These are phyloP conservation scores for Dermochelys coriacea DNA, from an alignment of 2,797 vertebrate species.

Conservation along the genomic window DNA sequence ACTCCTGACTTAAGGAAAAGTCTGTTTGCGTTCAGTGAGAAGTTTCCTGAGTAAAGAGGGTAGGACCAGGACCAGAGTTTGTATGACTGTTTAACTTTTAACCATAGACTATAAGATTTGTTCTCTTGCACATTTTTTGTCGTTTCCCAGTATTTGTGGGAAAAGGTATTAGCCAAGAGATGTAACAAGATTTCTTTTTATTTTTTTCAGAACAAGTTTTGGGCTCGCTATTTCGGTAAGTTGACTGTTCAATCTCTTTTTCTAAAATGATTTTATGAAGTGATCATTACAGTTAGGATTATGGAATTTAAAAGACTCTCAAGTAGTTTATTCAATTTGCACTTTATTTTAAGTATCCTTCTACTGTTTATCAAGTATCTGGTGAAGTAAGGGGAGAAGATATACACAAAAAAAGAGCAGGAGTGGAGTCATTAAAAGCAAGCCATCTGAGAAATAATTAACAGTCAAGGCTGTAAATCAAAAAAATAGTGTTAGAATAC, in stretches of 20 bases:
- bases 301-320: not conserved
- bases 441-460: not conserved
- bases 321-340: not conserved
- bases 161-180: not conserved
- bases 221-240: constrained; percentile 86
- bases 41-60: not conserved
- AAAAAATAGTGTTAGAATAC: not conserved
- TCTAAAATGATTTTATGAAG: not conserved
- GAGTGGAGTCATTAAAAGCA: not conserved
- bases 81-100: not conserved
- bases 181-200: not conserved
- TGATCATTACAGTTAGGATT: not conserved
- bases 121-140: not conserved
- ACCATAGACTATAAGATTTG: not conserved
- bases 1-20: not conserved
- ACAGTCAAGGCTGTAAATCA: not conserved
- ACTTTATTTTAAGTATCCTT: not conserved
- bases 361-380: not conserved
- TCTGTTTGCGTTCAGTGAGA: not conserved
- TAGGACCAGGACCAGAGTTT: not conserved
- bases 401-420: not conserved
- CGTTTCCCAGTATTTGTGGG: not conserved
- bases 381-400: not conserved
- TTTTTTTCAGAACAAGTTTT: constrained; percentile 83
- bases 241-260: not conserved